phyloP scores from a whole-genome alignment of 2,888 invertebrate species.

The Pomacea canaliculata region DNA sequence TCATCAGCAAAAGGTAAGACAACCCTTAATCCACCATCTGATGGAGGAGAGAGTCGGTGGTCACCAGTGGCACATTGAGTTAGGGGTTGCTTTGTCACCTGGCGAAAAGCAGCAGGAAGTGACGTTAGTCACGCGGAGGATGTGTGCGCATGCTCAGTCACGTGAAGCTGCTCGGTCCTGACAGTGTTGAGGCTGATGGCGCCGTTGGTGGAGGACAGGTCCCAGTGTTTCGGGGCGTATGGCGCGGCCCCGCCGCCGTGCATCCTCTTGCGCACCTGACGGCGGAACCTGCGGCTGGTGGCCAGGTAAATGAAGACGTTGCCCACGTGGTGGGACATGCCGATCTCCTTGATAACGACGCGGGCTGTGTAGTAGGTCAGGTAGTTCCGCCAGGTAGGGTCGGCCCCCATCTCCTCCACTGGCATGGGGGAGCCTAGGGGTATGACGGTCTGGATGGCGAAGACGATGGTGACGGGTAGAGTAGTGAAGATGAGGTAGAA shows the following conservation, averaged over 20 bases:
- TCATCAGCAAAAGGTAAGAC: too few species aligned
- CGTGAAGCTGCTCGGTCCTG: too few species aligned
- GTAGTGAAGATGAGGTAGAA: slow-evolving; percentile 63
- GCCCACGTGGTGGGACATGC: slow-evolving; percentile 64
- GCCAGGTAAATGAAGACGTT: slow-evolving; percentile 59
- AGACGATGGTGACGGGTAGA: slow-evolving; percentile 60
- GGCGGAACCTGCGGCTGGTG: slow-evolving; percentile 51
- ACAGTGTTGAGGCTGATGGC: neutral
- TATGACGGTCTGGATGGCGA: slow-evolving; percentile 48
- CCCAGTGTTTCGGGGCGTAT: neutral
- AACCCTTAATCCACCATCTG: too few species aligned
- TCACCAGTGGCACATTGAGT: too few species aligned
- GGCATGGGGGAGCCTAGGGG: slow-evolving; percentile 36
- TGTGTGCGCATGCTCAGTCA: too few species aligned
- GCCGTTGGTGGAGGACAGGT: slow-evolving; percentile 5
- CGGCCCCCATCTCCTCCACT: slow-evolving; percentile 39
- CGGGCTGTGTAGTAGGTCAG: slow-evolving; percentile 54
- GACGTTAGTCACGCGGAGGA: too few species aligned
- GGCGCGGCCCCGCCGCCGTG: neutral
- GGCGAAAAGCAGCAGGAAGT: too few species aligned
- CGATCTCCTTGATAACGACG: slow-evolving; percentile 59
- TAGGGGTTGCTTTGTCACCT: too few species aligned
- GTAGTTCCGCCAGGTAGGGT: slow-evolving; percentile 56
- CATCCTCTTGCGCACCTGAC: slow-evolving; percentile 31
- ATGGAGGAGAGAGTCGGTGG: too few species aligned